phyloP scores from a whole-genome alignment of 2,113 vertebrate genomes.

The Crotalus tigris region DNA sequence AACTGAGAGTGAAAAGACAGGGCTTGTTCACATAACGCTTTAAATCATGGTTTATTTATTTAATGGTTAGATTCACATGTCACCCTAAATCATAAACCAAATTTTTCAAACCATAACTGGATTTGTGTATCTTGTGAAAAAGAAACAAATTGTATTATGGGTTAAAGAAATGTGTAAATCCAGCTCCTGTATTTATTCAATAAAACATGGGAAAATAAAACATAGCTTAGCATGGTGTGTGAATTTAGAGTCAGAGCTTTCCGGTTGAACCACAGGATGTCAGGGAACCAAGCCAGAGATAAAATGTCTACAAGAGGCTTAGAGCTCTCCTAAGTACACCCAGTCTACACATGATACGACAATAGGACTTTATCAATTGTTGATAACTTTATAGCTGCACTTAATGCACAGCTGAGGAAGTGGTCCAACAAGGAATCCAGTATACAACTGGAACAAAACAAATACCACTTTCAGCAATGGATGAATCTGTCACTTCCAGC shows the following conservation, averaged over 20 bases:
- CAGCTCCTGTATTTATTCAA: too few species aligned
- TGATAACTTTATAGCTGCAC: not conserved
- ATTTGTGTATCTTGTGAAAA: not conserved
- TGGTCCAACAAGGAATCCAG: not conserved
- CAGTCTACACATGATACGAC: not conserved
- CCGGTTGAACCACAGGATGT: not conserved
- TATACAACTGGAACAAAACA: not conserved
- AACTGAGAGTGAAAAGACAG: not conserved
- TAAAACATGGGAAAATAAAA: too few species aligned
- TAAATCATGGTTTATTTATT: not conserved
- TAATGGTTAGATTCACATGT: not conserved
- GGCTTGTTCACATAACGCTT: not conserved
- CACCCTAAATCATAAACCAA: not conserved
- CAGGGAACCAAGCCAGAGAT: not conserved
- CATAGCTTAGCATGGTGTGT: not conserved
- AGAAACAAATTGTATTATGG: not conserved
- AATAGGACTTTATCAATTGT: not conserved
- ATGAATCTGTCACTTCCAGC: not conserved
- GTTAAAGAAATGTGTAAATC: too few species aligned
- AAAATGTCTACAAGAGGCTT: not conserved
- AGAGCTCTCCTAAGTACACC: not conserved
- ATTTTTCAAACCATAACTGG: not conserved
- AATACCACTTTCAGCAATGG: not conserved
- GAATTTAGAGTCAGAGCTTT: not conserved
- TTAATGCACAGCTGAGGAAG: not conserved